Percentiles rank a stretch among this genome's conserved stretches.
Evolutionary conservation across 2,888 invertebrate species (phyloP).

Genomic region (Lochmaea crataegi): DNA sequence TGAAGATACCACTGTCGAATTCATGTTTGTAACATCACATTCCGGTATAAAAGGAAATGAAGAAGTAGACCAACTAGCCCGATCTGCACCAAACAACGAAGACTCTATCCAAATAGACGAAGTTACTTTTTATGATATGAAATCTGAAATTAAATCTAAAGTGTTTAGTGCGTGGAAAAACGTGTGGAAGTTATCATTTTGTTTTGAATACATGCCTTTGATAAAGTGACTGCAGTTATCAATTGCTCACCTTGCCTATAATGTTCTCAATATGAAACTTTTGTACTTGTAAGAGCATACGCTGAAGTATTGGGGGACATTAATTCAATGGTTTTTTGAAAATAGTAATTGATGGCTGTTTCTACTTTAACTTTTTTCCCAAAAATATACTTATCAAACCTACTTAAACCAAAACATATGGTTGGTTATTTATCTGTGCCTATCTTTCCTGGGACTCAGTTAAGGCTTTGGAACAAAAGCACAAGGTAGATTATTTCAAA

Average conservation of each 20-base stretch:
- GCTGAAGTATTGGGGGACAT: conserved; percentile 32
- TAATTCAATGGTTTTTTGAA: conserved; percentile 36
- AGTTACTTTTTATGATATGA: too few relatives aligned
- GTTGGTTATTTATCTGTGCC: conserved; percentile 40
- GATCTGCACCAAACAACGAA: too few relatives aligned
- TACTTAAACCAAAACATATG: conserved; percentile 15
- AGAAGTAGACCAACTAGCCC: too few relatives aligned
- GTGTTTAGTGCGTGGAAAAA: too few relatives aligned
- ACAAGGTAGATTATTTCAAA: conserved; percentile 24
- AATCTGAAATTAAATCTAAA: too few relatives aligned
- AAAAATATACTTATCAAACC: conserved; percentile 16
- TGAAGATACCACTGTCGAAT: too few relatives aligned
- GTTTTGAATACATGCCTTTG: conserved; percentile 32
- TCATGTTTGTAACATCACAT: too few relatives aligned
- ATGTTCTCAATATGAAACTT: conserved; percentile 33
- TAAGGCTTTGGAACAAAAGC: conserved; percentile 25
- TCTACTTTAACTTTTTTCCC: conserved; percentile 30
- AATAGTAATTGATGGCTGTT: conserved; percentile 39
- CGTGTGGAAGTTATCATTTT: conserved; percentile 33
- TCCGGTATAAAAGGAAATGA: background rate
- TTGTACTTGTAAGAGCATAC: conserved; percentile 34
- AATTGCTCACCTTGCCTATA: conserved; percentile 39
- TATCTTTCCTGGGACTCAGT: conserved; percentile 28
- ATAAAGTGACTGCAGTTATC: conserved; percentile 40
- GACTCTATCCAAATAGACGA: too few relatives aligned